phyloP scores from a whole-genome alignment of 2,113 vertebrate genomes.

The Eurystomus gularis region DNA sequence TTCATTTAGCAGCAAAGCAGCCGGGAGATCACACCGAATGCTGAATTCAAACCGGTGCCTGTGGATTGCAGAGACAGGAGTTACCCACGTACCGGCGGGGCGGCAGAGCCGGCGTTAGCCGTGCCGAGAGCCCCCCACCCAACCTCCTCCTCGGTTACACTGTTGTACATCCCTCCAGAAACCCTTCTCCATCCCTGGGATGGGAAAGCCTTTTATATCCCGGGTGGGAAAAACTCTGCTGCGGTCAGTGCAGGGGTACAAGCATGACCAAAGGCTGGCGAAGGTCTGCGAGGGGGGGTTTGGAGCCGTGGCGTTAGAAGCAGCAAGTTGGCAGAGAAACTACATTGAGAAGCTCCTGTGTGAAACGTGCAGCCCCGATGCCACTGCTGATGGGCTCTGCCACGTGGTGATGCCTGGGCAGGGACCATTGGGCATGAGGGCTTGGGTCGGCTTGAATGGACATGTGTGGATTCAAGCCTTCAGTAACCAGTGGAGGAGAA shows the following conservation, averaged over 20 bases:
- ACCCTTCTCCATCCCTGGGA: neutral
- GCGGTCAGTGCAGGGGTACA: rapidly evolving
- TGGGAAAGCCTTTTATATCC: too few relatives aligned
- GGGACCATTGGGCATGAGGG: rapidly evolving
- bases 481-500: rapidly evolving
- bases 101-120: rapidly evolving
- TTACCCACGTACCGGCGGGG: neutral
- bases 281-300: neutral
- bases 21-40: neutral
- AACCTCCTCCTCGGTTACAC: rapidly evolving
- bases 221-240: too few relatives aligned
- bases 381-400: neutral
- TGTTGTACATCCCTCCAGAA: neutral
- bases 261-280: rapidly evolving
- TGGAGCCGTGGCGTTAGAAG: rapidly evolving
- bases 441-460: rapidly evolving
- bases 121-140: rapidly evolving
- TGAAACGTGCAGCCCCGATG: rapidly evolving
- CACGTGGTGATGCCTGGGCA: rapidly evolving
- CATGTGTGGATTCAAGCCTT: neutral
- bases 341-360: neutral
- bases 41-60: neutral
- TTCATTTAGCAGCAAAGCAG: neutral
- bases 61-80: neutral
- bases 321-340: neutral